Conservation (phyloP, 2,113 vertebrate species). For the Loxodonta africana region DNA sequence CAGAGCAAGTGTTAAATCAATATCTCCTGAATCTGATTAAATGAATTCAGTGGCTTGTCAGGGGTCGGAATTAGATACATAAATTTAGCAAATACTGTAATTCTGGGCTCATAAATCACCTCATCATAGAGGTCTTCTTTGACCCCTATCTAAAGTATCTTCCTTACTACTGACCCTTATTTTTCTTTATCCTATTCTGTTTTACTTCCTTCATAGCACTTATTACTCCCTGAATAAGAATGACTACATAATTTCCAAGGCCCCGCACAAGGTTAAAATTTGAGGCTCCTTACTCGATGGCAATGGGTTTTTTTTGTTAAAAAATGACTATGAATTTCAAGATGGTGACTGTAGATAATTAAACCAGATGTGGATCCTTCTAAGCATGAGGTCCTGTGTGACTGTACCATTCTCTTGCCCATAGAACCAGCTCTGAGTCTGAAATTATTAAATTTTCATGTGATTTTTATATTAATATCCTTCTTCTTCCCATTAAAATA, state of each 20-base stretch:
- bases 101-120: neutral
- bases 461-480: neutral
- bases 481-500: neutral
- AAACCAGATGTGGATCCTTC: neutral
- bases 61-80: neutral
- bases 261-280: neutral
- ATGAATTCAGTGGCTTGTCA: neutral
- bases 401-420: neutral
- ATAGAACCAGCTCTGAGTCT: neutral
- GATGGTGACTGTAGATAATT: too few species aligned
- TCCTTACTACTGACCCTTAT: neutral
- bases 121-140: neutral
- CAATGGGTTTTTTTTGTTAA: too few species aligned
- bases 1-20: neutral
- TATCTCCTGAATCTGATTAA: neutral
- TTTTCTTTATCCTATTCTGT: neutral
- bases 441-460: neutral
- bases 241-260: neutral
- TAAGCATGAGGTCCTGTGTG: neutral
- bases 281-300: neutral
- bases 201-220: neutral
- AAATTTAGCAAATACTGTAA: slow-evolving; percentile 1
- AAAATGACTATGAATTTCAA: neutral
- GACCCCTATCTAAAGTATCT: neutral
- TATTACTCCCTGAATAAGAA: neutral